Evolutionary conservation across 2,113 vertebrate species (phyloP).

Genomic region (Salvelinus fontinalis): DNA sequence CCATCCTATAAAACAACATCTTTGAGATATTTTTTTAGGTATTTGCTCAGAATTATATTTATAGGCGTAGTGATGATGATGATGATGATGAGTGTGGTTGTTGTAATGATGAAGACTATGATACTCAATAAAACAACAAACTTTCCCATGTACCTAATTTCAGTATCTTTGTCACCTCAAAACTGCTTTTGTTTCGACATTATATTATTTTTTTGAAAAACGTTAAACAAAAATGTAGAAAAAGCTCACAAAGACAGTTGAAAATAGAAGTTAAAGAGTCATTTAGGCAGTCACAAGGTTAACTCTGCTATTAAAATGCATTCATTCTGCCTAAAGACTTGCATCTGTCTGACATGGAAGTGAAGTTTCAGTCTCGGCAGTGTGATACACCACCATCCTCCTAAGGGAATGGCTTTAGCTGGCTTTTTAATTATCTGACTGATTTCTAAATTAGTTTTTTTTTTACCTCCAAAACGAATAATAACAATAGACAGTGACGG

Average conservation of each 20-base stretch:
- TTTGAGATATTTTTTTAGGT: not conserved
- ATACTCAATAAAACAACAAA: no score
- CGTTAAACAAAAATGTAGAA: no score
- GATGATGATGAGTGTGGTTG: no score
- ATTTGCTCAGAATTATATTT: not conserved
- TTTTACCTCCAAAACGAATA: slow-evolving; percentile 63
- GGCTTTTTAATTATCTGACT: slow-evolving; percentile 70
- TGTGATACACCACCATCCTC: slow-evolving; percentile 41
- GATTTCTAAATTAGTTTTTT: slow-evolving; percentile 66
- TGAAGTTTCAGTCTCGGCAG: slow-evolving; percentile 19
- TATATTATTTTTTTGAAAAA: no score
- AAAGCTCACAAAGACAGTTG: slow-evolving; percentile 6
- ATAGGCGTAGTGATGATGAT: no score
- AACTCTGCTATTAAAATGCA: slow-evolving; percentile 11
- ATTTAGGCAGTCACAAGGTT: slow-evolving; percentile 25
- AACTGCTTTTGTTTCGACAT: no score
- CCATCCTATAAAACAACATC: not conserved
- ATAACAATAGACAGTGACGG: slow-evolving; percentile 64
- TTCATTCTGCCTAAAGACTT: slow-evolving; percentile 13
- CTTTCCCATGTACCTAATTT: no score
- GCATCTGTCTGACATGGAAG: slow-evolving; percentile 13
- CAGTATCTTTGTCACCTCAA: no score
- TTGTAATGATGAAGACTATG: no score
- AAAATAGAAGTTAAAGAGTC: not conserved
- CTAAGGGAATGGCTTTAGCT: slow-evolving; percentile 52